A percentile compares a stretch with the other conserved stretches of the same genome.
These are phyloP conservation scores for Fistularia commersonii DNA, from an alignment of 2,797 vertebrate genomes.

Conservation along the genomic window DNA sequence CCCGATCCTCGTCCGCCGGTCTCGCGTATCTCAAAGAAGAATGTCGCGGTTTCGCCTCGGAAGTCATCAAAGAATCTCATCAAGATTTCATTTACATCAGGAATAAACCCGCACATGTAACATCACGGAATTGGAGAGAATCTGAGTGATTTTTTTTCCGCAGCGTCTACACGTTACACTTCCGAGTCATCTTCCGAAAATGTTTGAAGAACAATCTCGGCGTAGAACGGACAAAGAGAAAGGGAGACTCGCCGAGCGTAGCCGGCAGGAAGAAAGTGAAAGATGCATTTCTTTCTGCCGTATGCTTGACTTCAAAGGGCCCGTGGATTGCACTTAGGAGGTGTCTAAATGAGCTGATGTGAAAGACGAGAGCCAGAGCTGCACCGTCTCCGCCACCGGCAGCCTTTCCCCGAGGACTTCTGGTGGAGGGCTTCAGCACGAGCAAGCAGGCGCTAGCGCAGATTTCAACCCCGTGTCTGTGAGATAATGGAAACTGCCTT, in stretches of 20 bases:
- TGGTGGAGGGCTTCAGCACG: slow-evolving; percentile 6
- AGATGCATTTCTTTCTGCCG: slow-evolving; percentile 40
- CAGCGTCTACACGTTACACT: too few species aligned
- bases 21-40: too few species aligned
- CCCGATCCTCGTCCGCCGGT: too few species aligned
- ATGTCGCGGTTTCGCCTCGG: too few species aligned
- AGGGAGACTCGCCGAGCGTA: slow-evolving; percentile 12
- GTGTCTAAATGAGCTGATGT: slow-evolving; percentile 53
- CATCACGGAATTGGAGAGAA: too few species aligned
- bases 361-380: slow-evolving; percentile 44
- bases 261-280: slow-evolving; percentile 34
- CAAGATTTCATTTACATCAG: too few species aligned
- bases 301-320: slow-evolving; percentile 60
- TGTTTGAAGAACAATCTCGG: slow-evolving; percentile 12
- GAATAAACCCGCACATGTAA: too few species aligned
- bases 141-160: too few species aligned
- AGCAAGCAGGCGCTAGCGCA: slow-evolving; percentile 1
- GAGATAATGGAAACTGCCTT: slow-evolving; percentile 8
- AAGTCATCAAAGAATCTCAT: too few species aligned
- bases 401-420: slow-evolving; percentile 39
- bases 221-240: slow-evolving; percentile 3
- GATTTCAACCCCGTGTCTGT: slow-evolving; percentile 2
- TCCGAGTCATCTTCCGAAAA: not conserved
- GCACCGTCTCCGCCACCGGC: slow-evolving; percentile 36
- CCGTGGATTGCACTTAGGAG: slow-evolving; percentile 45